Evolutionary conservation across 2,888 invertebrate genomes (phyloP), one percentile per base, ranked within the genome.

Genomic region (Eugnorisma glareosa): DNA sequence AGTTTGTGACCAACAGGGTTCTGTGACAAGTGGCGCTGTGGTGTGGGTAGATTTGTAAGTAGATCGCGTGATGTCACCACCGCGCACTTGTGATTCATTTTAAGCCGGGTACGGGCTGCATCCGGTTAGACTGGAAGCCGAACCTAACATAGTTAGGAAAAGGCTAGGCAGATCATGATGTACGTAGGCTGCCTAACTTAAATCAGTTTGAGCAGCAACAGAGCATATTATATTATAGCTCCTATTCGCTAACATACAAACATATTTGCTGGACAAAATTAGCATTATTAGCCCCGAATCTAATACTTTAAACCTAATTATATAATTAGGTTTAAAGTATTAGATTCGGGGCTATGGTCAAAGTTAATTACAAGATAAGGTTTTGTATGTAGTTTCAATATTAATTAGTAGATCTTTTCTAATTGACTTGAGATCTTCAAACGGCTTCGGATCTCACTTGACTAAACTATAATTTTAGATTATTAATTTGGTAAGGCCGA

Each of bases 361-460:
- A 63, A 43, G 63, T 35, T 51, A 40, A 63, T 61, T 40, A 40
- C 48, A 63, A 5, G 40, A 35, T 51, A n/a, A 43, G 35, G 15
- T 74, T 74, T 31, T 51, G 15, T 31, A 10, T 48, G n/a, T n/a
- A 45, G 40, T 74, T 74, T 63, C 35, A 75, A 51, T 74, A 40
- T n/a, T n/a, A 35, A n/a, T 51, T 73, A 24, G 21, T 40, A 31
- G 18, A 63, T 31, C 48, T 48, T 61, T 28, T 48, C 48, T 31
- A 31, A 48, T 61, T 72, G 24, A 15, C 24, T 28, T 37, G 37
- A 31, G 10, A 67, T 61, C 8, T 40, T 40, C 1, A 61, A 69
- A 57, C 21, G 28, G 5, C 35, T 48, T 35, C 37, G 24, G 21
- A 35, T 61, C 11, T 24, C 6, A 24, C 13, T 37, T 11, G 63